phyloP scores from a whole-genome alignment of 2,888 invertebrate genomes.

The Blera fallax region DNA sequence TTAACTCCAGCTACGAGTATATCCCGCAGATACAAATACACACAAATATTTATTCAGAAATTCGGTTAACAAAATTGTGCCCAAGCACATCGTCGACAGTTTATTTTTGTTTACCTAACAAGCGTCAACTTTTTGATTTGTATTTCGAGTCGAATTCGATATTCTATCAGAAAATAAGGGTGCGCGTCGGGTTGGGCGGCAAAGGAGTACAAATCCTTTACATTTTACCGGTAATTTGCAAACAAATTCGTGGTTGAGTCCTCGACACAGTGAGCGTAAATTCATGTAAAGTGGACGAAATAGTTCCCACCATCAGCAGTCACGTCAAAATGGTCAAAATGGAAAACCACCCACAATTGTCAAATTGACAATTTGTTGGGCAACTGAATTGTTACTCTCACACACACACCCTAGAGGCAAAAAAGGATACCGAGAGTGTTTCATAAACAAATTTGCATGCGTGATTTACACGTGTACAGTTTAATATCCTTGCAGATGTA shows the following conservation, averaged over 20 bases:
- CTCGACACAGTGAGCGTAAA: slow-evolving; percentile 35
- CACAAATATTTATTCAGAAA: slow-evolving; percentile 38
- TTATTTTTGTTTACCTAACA: slow-evolving; percentile 1
- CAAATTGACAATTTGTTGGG: slow-evolving; percentile 41
- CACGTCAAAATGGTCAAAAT: too few species aligned
- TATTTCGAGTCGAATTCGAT: not conserved
- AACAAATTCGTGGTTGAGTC: slow-evolving; percentile 48
- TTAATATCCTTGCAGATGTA: too few species aligned
- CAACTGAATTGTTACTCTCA: not conserved
- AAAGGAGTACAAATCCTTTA: not conserved
- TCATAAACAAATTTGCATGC: slow-evolving; percentile 9
- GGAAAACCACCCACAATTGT: not conserved
- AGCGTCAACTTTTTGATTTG: slow-evolving; percentile 42
- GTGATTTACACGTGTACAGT: slow-evolving; percentile 2
- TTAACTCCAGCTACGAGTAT: slow-evolving; percentile 12
- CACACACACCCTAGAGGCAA: not conserved
- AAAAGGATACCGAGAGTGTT: not conserved
- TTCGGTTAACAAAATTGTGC: slow-evolving; percentile 1
- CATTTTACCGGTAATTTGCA: slow-evolving; percentile 34
- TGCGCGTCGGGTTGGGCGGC: not conserved
- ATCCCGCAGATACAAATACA: not conserved
- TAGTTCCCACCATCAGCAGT: slow-evolving; percentile 32
- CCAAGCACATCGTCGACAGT: not conserved
- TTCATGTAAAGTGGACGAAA: slow-evolving; percentile 45
- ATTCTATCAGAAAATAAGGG: not conserved